phyloP scores from a whole-genome alignment of 2,888 invertebrate genomes.

The Heliconius ismenius region DNA sequence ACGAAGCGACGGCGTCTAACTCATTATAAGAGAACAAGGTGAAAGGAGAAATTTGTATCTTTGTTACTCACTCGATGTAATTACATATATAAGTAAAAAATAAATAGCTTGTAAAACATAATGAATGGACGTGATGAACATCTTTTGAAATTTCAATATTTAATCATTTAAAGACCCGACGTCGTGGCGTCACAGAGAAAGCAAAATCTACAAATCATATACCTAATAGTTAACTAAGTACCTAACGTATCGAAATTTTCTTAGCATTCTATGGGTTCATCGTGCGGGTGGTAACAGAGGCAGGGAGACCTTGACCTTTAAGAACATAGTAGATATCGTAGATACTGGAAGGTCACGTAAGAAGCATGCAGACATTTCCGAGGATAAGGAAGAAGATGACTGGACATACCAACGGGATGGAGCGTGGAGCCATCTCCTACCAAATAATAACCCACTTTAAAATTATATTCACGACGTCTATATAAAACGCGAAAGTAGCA shows the following conservation, averaged over 20 bases:
- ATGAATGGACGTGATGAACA: background rate
- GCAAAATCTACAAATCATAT: background rate
- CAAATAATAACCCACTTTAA: background rate
- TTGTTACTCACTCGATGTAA: constrained; percentile 1
- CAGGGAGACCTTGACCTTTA: too few relatives aligned
- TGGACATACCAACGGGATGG: too few relatives aligned
- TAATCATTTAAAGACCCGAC: background rate
- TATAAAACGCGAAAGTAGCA: constrained; percentile 22
- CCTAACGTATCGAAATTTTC: too few relatives aligned
- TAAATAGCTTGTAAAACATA: constrained; percentile 12
- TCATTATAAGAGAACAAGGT: background rate
- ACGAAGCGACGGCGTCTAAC: background rate
- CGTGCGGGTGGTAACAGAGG: too few relatives aligned
- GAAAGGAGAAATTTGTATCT: constrained; percentile 13
- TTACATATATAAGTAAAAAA: constrained; percentile 1
- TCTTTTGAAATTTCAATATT: constrained; percentile 3
- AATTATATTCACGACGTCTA: background rate
- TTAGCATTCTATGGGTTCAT: too few relatives aligned
- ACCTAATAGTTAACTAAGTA: too few relatives aligned
- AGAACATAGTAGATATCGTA: too few relatives aligned
- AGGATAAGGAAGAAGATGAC: too few relatives aligned
- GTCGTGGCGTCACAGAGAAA: background rate
- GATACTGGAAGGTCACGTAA: too few relatives aligned
- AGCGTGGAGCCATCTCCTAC: background rate
- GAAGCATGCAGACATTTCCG: too few relatives aligned